phyloP scores from a whole-genome alignment of 2,888 invertebrate species.

The Ormia ochracea region DNA sequence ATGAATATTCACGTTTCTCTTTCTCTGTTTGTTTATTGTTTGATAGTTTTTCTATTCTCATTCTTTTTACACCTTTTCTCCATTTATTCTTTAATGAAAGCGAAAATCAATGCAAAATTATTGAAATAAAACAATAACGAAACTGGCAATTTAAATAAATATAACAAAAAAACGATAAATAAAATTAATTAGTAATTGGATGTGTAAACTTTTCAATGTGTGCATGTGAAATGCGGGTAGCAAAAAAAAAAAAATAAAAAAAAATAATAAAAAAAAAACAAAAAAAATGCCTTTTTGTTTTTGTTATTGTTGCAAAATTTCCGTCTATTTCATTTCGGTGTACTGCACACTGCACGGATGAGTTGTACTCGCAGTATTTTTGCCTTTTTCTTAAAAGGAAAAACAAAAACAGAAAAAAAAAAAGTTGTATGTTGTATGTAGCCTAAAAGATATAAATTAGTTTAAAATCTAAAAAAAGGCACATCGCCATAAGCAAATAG shows the following conservation, averaged over 20 bases:
- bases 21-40: slow-evolving; percentile 16
- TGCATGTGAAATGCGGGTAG: not conserved
- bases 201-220: not conserved
- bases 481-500: slow-evolving; percentile 50
- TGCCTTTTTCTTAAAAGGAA: not conserved
- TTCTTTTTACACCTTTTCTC: not conserved
- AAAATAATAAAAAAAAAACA: too few relatives aligned
- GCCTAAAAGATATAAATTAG: slow-evolving; percentile 52
- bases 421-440: not conserved
- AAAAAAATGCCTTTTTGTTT: not conserved
- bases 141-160: slow-evolving; percentile 37
- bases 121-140: slow-evolving; percentile 50
- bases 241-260: too few relatives aligned
- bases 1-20: slow-evolving; percentile 5
- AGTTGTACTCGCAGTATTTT: not conserved
- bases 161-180: slow-evolving; percentile 37
- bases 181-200: slow-evolving; percentile 33
- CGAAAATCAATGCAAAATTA: slow-evolving; percentile 59
- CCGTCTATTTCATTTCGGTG: slow-evolving; percentile 19
- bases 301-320: not conserved
- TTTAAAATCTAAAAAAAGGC: slow-evolving; percentile 51
- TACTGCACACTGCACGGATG: not conserved
- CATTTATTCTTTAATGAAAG: slow-evolving; percentile 36
- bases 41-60: slow-evolving; percentile 6
- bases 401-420: too few relatives aligned